Percentiles rank a stretch among this genome's conserved stretches.
Evolutionary conservation across 35 echinoderm and acorn worm species (phyloP).

Genomic region (Ophiothrix spiculata): DNA sequence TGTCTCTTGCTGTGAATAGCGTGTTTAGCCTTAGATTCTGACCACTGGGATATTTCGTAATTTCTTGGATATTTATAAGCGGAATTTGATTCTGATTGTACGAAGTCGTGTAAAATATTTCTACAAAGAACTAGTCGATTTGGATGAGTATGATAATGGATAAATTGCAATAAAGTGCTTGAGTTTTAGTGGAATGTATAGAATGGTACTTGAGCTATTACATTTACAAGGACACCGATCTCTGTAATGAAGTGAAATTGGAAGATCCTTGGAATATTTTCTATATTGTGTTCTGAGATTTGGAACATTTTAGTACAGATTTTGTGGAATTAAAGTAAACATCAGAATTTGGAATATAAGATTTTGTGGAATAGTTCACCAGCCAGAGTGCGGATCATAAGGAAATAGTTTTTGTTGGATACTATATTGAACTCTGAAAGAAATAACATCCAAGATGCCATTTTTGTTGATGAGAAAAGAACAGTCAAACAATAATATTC

Average conservation of each 20-base stretch:
- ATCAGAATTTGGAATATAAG: neutral
- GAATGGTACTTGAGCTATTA: neutral
- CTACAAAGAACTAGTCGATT: neutral
- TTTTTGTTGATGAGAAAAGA: neutral
- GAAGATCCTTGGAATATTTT: neutral
- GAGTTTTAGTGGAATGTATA: neutral
- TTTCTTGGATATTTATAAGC: neutral
- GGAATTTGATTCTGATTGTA: neutral
- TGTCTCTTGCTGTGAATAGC: neutral
- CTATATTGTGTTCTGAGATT: neutral
- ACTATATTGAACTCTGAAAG: neutral
- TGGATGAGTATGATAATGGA: neutral
- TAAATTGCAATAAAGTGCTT: neutral
- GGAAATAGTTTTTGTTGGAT: neutral
- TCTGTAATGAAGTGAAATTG: neutral
- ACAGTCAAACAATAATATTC: neutral
- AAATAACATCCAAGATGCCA: neutral
- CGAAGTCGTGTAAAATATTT: neutral
- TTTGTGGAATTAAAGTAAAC: neutral
- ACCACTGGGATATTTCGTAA: neutral
- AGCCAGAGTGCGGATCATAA: neutral
- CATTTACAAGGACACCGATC: neutral
- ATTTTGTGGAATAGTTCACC: neutral
- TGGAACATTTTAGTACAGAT: neutral
- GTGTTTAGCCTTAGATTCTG: neutral